A percentile compares a stretch with the other conserved stretches of the same genome.
phyloP scores from a whole-genome alignment of 1,140 invertebrate genomes.

The Drosophila virilis region DNA sequence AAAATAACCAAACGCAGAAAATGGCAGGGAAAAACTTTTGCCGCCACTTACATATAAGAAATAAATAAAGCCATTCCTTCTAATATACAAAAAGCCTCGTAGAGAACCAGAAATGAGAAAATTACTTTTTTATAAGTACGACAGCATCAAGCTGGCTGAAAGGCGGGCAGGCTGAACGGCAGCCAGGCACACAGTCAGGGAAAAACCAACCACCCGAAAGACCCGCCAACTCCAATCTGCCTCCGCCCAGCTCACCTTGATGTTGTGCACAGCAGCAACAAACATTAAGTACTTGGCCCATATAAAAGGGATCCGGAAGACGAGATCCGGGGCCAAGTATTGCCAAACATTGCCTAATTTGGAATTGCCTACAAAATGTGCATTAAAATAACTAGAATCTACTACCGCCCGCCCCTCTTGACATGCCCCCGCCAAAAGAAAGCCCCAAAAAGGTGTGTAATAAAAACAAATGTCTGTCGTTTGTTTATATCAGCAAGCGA shows the following conservation, averaged over 20 bases:
- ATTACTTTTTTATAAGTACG: slow-evolving; percentile 83
- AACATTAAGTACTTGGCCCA: slow-evolving; percentile 37
- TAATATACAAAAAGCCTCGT: slow-evolving; percentile 83
- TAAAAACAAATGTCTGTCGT: slow-evolving; percentile 84
- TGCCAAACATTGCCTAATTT: slow-evolving; percentile 83
- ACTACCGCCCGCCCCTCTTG: slow-evolving; percentile 43
- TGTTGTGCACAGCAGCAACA: slow-evolving; percentile 18
- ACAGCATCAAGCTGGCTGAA: slow-evolving; percentile 7
- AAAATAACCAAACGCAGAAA: slow-evolving; percentile 39
- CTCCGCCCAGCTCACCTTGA: slow-evolving; percentile 58
- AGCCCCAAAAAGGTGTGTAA: slow-evolving; percentile 78
- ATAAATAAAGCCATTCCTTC: slow-evolving; percentile 84
- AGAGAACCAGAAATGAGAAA: slow-evolving; percentile 75
- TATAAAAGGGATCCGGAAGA: slow-evolving; percentile 24
- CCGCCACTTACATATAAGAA: slow-evolving; percentile 79
- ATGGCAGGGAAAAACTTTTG: slow-evolving; percentile 71
- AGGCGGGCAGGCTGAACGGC: neutral
- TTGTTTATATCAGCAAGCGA: slow-evolving; percentile 83
- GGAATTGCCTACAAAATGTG: slow-evolving; percentile 83
- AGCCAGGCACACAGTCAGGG: neutral
- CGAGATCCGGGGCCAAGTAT: slow-evolving; percentile 44
- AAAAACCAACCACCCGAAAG: slow-evolving; percentile 37
- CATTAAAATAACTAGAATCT: slow-evolving; percentile 84
- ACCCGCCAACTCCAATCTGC: neutral
- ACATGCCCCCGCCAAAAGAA: slow-evolving; percentile 32